phyloP scores from a whole-genome alignment of 1,140 invertebrate genomes.

The Trichonephila clavipes region DNA sequence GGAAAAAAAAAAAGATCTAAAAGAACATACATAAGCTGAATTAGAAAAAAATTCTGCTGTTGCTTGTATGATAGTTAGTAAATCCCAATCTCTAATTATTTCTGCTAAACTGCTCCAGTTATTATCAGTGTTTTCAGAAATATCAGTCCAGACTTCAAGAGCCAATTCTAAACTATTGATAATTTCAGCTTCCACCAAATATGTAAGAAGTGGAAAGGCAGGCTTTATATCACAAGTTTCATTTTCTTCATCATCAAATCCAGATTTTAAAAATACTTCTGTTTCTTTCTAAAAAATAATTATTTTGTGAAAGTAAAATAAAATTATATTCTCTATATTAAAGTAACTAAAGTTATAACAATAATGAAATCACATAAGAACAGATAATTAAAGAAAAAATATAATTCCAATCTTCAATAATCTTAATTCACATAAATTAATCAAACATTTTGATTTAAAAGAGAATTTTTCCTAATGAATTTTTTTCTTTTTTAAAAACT shows the following conservation, averaged over 20 bases:
- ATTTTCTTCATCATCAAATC: conserved; percentile 44
- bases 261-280: not conserved
- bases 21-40: conserved; percentile 6
- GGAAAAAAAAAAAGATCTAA: not conserved
- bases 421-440: no score
- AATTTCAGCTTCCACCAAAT: conserved; percentile 9
- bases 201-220: conserved; percentile 22
- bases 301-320: no score
- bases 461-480: no score
- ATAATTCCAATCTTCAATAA: no score
- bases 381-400: no score
- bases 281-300: conserved; percentile 15
- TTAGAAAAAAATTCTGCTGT: conserved; percentile 43
- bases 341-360: no score
- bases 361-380: no score
- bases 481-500: no score
- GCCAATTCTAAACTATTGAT: conserved; percentile 22
- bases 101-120: not conserved
- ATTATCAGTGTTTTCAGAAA: not conserved
- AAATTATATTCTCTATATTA: no score
- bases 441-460: no score
- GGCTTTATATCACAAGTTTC: conserved; percentile 44
- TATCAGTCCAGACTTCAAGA: conserved; percentile 19
- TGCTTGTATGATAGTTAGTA: not conserved
- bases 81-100: not conserved